Evolutionary conservation across 2,113 vertebrate species (phyloP).

Genomic region (Vidua chalybeata): DNA sequence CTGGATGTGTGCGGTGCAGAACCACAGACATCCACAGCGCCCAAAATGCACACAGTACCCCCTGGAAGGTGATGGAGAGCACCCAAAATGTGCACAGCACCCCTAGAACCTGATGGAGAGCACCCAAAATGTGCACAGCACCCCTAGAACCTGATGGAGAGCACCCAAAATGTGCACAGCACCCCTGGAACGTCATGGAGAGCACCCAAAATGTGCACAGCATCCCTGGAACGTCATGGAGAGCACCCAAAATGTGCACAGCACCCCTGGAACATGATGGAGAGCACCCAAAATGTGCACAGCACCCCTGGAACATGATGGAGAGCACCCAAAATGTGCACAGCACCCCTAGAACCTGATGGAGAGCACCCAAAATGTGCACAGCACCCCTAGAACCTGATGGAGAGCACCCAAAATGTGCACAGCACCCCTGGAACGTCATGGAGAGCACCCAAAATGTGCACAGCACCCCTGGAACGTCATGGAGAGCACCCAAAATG

Average conservation of each 20-base stretch:
- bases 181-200: not conserved
- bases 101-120: not conserved
- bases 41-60: not conserved
- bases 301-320: not conserved
- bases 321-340: no score
- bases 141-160: accelerated
- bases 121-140: not conserved
- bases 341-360: not conserved
- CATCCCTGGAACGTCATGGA: not conserved
- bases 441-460: no score
- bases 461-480: not conserved
- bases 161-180: not conserved
- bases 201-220: no score
- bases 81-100: not conserved
- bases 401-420: no score
- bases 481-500: no score
- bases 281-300: not conserved
- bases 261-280: not conserved
- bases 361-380: no score
- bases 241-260: not conserved
- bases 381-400: not conserved
- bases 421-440: not conserved
- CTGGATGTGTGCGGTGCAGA: accelerated
- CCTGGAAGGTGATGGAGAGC: no score
- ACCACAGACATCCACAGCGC: accelerated